Base-by-base conservation (phyloP, 1,140 invertebrate genomes). In the Choristoneura fumiferana region DNA sequence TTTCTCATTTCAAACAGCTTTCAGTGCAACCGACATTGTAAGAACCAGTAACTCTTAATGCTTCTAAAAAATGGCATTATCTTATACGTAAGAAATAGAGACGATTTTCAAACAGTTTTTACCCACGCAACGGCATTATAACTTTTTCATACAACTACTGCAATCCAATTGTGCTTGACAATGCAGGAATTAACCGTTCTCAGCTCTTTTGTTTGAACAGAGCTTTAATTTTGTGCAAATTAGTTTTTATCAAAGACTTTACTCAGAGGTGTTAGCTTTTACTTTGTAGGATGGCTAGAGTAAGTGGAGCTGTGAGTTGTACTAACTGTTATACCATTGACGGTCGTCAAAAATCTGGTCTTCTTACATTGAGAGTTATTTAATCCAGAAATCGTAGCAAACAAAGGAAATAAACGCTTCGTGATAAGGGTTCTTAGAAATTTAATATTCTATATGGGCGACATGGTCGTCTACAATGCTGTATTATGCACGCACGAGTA, bases 161-260 rank as follows among this genome's bases (percentile, higher is more conserved):
- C 17, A 49, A 49, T 49, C 22, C 43, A 49, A 49, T 49, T 49
- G 43, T 49, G 43, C 43, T 29, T 22, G 43, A 49, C 43, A 49
- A 49, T 49, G 43, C 43, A 1, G 43, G 43, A 49, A 49, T 49
- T 49, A 49, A 49, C 43, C 43, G 43, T 33, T 33, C 18, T 49
- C 43, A 18, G 43, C 43, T 22, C 43, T 49, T 18, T n/a, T 33
- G 43, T 49, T 8, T 49, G 43, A 49, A 49, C 43, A 14, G 18
- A 33, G 43, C 18, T 49, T 29, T 49, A 49, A 49, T 49, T 49
- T 49, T 49, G 43, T 49, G 43, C 43, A 49, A 49, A 49, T 49
- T 49, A 22, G 22, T 49, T 49, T 49, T 49, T 49, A 13, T 49
- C 43, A 49, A 49, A 49, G 22, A 18, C 18, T 12, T 33, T 49